These are phyloP conservation scores for Trematomus bernacchii DNA, from an alignment of 2,797 vertebrate species.

Conservation along the genomic window DNA sequence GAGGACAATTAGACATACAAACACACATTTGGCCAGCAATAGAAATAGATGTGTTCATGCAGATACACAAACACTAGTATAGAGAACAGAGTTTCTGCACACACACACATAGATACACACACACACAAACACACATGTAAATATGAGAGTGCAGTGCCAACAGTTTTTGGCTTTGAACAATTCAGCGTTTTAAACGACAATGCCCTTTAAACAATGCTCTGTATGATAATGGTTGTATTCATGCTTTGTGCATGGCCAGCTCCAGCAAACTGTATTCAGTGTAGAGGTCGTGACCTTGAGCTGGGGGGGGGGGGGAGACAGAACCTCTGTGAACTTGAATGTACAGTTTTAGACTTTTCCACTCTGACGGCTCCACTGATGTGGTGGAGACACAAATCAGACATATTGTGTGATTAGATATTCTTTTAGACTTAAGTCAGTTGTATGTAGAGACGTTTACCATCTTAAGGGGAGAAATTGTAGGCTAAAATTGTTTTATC, in stretches of 20 bases:
- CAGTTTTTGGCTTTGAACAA: constrained; percentile 75
- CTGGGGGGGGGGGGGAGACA: not conserved
- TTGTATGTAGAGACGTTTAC: too few species aligned
- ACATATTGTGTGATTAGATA: not conserved
- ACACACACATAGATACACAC: constrained; percentile 29
- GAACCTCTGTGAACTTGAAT: not conserved
- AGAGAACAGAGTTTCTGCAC: constrained; percentile 22
- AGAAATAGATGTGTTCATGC: constrained; percentile 38
- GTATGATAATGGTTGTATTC: constrained; percentile 55
- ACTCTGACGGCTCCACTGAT: not conserved
- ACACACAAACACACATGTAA: constrained; percentile 48
- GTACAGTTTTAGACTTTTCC: not conserved
- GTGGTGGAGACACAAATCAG: not conserved
- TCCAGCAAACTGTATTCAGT: constrained; percentile 43
- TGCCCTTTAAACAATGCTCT: constrained; percentile 49
- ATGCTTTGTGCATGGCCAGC: constrained; percentile 42
- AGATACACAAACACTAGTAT: constrained; percentile 31
- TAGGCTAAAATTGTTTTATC: too few species aligned
- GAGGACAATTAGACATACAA: constrained; percentile 39
- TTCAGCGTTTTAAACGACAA: constrained; percentile 80
- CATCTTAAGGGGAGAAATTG: too few species aligned
- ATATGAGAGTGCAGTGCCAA: constrained; percentile 75
- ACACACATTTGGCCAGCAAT: constrained; percentile 24
- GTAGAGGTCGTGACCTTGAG: constrained; percentile 41
- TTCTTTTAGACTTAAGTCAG: not conserved